These are phyloP conservation scores for Daktulosphaira vitifoliae DNA, from an alignment of 1,140 invertebrate species.

Conservation along the genomic window DNA sequence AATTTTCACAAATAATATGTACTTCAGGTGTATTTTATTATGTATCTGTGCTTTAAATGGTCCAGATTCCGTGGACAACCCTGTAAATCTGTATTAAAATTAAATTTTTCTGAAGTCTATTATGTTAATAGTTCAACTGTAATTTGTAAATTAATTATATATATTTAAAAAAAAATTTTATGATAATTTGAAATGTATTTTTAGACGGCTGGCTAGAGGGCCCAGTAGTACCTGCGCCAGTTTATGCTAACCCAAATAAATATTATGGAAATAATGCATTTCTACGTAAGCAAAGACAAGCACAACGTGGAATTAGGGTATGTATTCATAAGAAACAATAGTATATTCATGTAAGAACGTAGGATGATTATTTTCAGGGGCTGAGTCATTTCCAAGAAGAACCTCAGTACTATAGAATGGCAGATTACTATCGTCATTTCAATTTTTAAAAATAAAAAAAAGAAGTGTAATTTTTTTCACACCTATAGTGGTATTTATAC, in stretches of 20 bases:
- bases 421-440: conserved; percentile 21
- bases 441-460: conserved; percentile 8
- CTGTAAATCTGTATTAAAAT: too few species aligned
- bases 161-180: too few species aligned
- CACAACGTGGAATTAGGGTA: conserved; percentile 19
- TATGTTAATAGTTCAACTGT: too few species aligned
- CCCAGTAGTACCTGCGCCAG: conserved; percentile 1
- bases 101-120: too few species aligned
- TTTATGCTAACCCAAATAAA: not conserved
- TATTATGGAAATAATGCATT: conserved; percentile 3
- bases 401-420: conserved; percentile 17
- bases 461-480: conserved; percentile 4
- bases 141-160: too few species aligned
- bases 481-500: conserved; percentile 12
- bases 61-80: too few species aligned
- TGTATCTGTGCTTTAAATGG: too few species aligned
- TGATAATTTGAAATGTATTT: too few species aligned
- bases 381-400: conserved; percentile 17
- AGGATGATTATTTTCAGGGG: conserved; percentile 28
- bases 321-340: not conserved
- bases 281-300: conserved; percentile 14
- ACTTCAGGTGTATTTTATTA: too few species aligned
- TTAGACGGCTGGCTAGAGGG: conserved; percentile 16
- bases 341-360: not conserved
- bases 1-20: too few species aligned